phyloP scores from a whole-genome alignment of 2,888 invertebrate genomes.

The Crocallis elinguaria region DNA sequence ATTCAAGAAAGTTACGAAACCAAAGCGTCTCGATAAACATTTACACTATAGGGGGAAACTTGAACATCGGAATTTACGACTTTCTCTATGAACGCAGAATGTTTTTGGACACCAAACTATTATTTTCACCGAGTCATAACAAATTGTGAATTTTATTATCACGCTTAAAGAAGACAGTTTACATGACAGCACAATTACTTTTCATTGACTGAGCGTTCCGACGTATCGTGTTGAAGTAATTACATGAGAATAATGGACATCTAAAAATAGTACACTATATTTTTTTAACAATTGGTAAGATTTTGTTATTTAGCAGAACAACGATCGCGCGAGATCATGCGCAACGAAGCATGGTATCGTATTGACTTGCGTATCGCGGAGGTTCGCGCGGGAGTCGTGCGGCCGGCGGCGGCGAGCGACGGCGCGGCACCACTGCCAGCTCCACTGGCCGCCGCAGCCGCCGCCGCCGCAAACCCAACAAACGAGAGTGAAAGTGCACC shows the following conservation, averaged over 20 bases:
- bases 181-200: slow-evolving; percentile 7
- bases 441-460: slow-evolving; percentile 42
- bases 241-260: slow-evolving; percentile 32
- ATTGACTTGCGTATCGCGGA: slow-evolving; percentile 62
- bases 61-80: slow-evolving; percentile 56
- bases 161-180: slow-evolving; percentile 7
- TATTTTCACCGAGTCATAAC: slow-evolving; percentile 40
- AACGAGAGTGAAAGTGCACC: slow-evolving; percentile 80
- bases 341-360: slow-evolving; percentile 63
- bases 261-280: slow-evolving; percentile 56
- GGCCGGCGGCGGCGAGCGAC: slow-evolving; percentile 69
- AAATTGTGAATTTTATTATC: slow-evolving; percentile 26
- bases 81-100: slow-evolving; percentile 60
- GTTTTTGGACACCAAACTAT: slow-evolving; percentile 48
- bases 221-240: background rate
- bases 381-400: slow-evolving; percentile 29
- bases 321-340: slow-evolving; percentile 60
- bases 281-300: slow-evolving; percentile 60
- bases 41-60: slow-evolving; percentile 56
- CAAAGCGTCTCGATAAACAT: slow-evolving; percentile 53
- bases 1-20: slow-evolving; percentile 58
- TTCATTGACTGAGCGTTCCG: background rate
- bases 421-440: slow-evolving; percentile 71
- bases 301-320: slow-evolving; percentile 67
- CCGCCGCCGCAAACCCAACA: slow-evolving; percentile 51